phyloP scores from a whole-genome alignment of 2,888 invertebrate genomes.

The Leptura quadrifasciata region DNA sequence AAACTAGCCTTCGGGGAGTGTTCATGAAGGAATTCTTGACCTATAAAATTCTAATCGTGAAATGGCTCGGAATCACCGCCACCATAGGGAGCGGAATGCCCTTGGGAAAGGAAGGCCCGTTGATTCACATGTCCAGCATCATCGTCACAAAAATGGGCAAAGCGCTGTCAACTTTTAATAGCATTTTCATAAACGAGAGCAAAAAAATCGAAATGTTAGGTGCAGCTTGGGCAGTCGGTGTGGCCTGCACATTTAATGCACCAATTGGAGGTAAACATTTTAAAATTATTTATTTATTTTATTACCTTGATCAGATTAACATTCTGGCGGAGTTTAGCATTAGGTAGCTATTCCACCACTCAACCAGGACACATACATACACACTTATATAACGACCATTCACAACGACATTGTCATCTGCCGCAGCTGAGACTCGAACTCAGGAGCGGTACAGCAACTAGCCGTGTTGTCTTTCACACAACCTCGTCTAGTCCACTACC shows the following conservation, averaged over 20 bases:
- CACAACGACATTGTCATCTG: too few relatives aligned
- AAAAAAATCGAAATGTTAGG: conserved; percentile 97
- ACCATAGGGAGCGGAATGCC: conserved; percentile 96
- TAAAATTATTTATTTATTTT: too few relatives aligned
- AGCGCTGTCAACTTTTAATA: conserved; percentile 92
- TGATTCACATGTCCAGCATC: conserved; percentile 97
- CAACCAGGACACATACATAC: too few relatives aligned
- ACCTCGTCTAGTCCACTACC: too few relatives aligned
- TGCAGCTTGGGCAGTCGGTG: conserved; percentile 97
- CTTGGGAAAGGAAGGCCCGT: conserved; percentile 98
- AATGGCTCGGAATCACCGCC: conserved; percentile 92
- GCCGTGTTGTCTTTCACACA: too few relatives aligned
- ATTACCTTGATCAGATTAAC: too few relatives aligned
- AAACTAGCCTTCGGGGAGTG: conserved; percentile 96
- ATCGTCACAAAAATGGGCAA: conserved; percentile 93
- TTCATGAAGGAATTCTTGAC: conserved; percentile 97
- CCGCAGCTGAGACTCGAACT: too few relatives aligned
- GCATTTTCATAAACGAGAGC: conserved; percentile 94
- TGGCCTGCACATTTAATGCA: conserved; percentile 94
- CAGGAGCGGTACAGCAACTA: too few relatives aligned
- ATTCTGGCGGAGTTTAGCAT: too few relatives aligned
- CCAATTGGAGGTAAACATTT: conserved; percentile 88
- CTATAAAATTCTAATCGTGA: conserved; percentile 92
- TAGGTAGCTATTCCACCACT: too few relatives aligned
- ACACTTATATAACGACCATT: too few relatives aligned